Evolutionary conservation across 2,797 vertebrate genomes (phyloP).

Genomic region (Oreortyx pictus): DNA sequence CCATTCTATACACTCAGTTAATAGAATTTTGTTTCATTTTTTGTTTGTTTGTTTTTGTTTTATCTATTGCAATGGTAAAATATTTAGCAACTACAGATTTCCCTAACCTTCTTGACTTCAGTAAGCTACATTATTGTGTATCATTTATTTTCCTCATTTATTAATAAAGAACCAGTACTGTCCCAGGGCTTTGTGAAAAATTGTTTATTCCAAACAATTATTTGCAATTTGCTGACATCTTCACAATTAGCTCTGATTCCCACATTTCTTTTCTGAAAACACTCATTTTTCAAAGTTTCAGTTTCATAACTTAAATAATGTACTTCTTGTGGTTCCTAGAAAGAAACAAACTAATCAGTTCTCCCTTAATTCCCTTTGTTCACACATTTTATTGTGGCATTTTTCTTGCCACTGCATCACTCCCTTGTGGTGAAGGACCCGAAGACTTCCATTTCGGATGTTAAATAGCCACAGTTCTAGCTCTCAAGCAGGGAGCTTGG

Average conservation of each 20-base stretch:
- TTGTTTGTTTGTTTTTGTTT: background rate
- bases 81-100: background rate
- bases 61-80: background rate
- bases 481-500: background rate
- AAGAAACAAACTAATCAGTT: background rate
- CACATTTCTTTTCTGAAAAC: background rate
- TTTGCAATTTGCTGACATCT: background rate
- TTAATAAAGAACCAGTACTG: background rate
- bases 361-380: background rate
- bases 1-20: background rate
- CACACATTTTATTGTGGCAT: background rate
- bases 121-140: background rate
- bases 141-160: background rate
- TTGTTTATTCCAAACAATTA: background rate
- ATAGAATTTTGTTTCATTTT: background rate
- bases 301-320: background rate
- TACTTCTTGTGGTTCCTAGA: background rate
- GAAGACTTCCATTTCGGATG: background rate
- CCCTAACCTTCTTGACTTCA: background rate
- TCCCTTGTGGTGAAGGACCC: background rate
- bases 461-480: background rate
- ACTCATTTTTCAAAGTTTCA: background rate
- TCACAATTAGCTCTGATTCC: background rate
- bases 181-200: background rate
- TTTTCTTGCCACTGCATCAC: background rate